phyloP scores from a whole-genome alignment of 35 echinoderm and acorn worm genomes.

The Chiridota heheva region DNA sequence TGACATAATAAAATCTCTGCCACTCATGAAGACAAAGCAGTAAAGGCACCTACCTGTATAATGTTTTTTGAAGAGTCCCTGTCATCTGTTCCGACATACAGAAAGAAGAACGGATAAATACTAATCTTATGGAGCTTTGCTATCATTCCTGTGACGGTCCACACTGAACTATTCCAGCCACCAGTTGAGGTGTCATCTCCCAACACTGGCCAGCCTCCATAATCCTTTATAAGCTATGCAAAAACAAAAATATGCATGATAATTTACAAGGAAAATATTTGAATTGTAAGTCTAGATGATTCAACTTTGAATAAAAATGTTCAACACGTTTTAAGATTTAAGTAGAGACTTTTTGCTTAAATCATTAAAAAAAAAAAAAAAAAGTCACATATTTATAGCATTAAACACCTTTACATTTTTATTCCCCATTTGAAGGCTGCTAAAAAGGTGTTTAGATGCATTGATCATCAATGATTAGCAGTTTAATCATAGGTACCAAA shows the following conservation, averaged over 20 bases:
- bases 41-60: slow-evolving; percentile 51
- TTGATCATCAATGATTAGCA: too few species aligned
- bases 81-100: slow-evolving; percentile 62
- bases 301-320: background rate
- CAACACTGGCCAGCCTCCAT: slow-evolving; percentile 77
- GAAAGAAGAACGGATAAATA: slow-evolving; percentile 36
- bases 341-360: background rate
- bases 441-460: too few species aligned
- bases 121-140: slow-evolving; percentile 30
- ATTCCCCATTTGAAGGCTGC: too few species aligned
- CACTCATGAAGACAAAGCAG: too few species aligned
- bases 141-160: slow-evolving; percentile 25
- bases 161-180: slow-evolving; percentile 55
- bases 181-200: slow-evolving; percentile 20
- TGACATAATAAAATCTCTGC: background rate
- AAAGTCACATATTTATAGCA: background rate
- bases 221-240: slow-evolving; percentile 41
- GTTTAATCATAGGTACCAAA: too few species aligned
- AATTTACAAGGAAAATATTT: background rate
- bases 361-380: background rate
- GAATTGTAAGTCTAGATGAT: background rate
- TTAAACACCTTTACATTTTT: background rate
- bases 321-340: background rate
- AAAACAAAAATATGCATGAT: background rate
- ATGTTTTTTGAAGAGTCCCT: slow-evolving; percentile 67